phyloP scores from a whole-genome alignment of 2,888 invertebrate species.

The Aphrophora alni region DNA sequence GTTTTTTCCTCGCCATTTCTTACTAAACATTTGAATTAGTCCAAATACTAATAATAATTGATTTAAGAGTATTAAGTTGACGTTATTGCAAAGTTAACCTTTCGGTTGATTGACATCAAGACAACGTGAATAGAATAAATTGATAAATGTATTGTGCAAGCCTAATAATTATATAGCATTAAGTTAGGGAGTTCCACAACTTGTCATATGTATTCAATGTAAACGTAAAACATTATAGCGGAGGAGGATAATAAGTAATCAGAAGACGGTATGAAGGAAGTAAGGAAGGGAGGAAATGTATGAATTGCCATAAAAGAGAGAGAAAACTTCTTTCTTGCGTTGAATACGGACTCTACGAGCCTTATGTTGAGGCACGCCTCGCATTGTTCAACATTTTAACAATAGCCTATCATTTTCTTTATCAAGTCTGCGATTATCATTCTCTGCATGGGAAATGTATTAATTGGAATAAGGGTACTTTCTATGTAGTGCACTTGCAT shows the following conservation, averaged over 20 bases:
- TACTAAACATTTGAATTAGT: too few species aligned
- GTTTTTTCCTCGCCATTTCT: too few species aligned
- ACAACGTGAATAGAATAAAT: too few species aligned
- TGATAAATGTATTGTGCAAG: not conserved
- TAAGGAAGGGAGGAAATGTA: conserved; percentile 30
- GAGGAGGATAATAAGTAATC: conserved; percentile 37
- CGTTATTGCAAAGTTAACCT: too few species aligned
- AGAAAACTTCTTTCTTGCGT: conserved; percentile 37
- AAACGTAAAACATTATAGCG: conserved; percentile 18
- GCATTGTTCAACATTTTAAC: conserved; percentile 43
- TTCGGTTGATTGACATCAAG: too few species aligned
- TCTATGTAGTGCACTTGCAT: not conserved
- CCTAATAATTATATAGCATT: not conserved
- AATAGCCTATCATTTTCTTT: conserved; percentile 45
- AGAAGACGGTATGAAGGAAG: conserved; percentile 19
- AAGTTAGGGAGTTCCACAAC: not conserved
- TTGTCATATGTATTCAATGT: not conserved
- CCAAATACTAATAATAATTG: too few species aligned
- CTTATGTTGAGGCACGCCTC: conserved; percentile 45
- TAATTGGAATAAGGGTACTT: conserved; percentile 11
- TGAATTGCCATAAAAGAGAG: conserved; percentile 41
- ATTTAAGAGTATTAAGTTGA: too few species aligned
- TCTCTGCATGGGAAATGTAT: conserved; percentile 38
- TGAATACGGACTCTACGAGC: conserved; percentile 35
- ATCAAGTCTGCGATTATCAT: conserved; percentile 43